Conservation (phyloP, 2,113 vertebrate genomes). For the Cichladusa arquata region DNA sequence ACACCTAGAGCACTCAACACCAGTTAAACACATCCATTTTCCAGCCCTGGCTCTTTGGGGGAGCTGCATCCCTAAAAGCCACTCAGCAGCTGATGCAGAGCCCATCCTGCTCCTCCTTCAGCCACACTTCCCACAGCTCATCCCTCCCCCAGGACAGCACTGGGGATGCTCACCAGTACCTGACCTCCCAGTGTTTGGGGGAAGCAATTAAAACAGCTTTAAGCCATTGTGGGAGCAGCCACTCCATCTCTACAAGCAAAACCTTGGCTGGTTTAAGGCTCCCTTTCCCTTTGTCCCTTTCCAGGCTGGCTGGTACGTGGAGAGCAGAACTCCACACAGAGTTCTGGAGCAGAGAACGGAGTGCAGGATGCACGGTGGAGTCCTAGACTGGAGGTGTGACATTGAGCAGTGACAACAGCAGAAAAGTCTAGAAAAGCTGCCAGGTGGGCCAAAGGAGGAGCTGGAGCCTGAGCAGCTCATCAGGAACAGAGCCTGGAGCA, state of each 20-base stretch:
- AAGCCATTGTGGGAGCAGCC: neutral
- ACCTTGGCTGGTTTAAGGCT: neutral
- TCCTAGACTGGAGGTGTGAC: neutral
- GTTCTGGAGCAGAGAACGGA: rapidly evolving
- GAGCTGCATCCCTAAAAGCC: neutral
- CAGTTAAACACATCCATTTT: neutral
- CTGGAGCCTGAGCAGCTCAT: neutral
- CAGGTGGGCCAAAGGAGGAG: neutral
- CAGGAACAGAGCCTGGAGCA: neutral
- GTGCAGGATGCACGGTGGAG: neutral
- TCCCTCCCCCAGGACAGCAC: neutral
- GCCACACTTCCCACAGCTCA: neutral
- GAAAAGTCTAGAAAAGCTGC: neutral
- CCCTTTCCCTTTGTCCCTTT: neutral
- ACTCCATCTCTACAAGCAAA: neutral
- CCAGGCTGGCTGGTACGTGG: neutral
- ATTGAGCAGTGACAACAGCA: neutral
- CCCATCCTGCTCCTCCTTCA: neutral
- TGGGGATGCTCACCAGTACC: neutral
- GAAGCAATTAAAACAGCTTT: neutral
- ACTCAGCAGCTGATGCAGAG: neutral
- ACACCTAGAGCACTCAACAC: rapidly evolving
- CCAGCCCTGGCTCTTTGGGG: neutral
- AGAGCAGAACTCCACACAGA: neutral
- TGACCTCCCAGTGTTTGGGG: rapidly evolving